Evolutionary conservation across 2,797 vertebrate species (phyloP), one percentile per base, ranked within the genome.

Genomic region (Takifugu ocellatus): DNA sequence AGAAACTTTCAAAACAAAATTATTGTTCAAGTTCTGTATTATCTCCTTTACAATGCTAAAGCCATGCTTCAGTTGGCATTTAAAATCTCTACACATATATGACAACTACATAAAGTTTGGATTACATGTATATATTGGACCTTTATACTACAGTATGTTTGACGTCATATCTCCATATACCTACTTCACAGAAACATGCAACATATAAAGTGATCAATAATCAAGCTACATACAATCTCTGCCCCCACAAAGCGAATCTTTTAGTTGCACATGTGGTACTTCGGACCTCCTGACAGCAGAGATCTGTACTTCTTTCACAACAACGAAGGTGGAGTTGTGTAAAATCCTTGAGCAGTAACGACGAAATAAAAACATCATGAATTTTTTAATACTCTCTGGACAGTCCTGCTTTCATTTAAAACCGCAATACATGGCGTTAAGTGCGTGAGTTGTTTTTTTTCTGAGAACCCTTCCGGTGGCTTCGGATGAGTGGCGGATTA

Each of bases 121-220:
- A 73, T 63, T 86, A 81, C 70, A 86, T 59, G 39, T 76, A 48
- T 58, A 79, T 74, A 78, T 66, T 47, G 71, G 50, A 60, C 56
- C 61, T 59, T 70, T 53, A 46, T 73, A 65, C 66, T 72, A 82
- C 51, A 74, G 45, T 64, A 74, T 69, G 51, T 61, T 75, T 75
- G 74, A 70, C 68, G 68, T 65, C 48, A 46, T 39, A 61, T 66
- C 68, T 68, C 70, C 43, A 77, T 56, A 56, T 74, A 51, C 69
- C 58, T 85, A 85, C 70, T 78, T 83, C 76, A 86, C 73, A 83
- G 70, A 81, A 78, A 79, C 76, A 88, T 78, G 81, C 77, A 81
- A 81, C 72, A 75, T 55, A 46, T 68, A 64, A 66, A 46, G 36
- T 17, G 52, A 66, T 76, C 67, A 66, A 31, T 57, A 53, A 73